phyloP scores from a whole-genome alignment of 2,888 invertebrate species.

The Ormyrus nitidulus region DNA sequence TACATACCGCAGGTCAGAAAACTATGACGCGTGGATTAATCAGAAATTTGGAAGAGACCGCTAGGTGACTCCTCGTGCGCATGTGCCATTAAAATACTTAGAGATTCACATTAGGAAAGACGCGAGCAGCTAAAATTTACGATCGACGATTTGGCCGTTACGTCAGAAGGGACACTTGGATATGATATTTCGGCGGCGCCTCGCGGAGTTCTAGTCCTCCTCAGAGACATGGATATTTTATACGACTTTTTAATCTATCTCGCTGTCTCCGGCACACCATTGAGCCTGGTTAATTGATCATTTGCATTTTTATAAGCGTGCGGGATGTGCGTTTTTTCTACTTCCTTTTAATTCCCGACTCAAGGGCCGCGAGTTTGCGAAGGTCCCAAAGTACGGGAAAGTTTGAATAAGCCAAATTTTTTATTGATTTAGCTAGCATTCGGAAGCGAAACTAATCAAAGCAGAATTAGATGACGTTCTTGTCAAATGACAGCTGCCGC shows the following conservation, averaged over 20 bases:
- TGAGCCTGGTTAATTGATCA: conserved; percentile 17
- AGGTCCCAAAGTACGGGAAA: not conserved
- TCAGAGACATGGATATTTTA: conserved; percentile 32
- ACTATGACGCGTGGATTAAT: no score
- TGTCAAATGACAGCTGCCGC: no score
- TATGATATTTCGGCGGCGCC: not conserved
- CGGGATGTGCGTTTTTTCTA: not conserved
- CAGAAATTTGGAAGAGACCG: no score
- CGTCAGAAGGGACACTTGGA: conserved; percentile 20
- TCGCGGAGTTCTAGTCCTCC: conserved; percentile 15
- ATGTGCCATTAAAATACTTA: conserved; percentile 26
- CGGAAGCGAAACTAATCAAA: no score
- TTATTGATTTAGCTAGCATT: no score
- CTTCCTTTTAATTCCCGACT: conserved; percentile 8
- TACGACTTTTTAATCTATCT: conserved; percentile 21
- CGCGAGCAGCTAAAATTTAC: conserved; percentile 36
- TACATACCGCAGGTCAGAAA: no score
- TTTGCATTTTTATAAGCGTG: conserved; percentile 18
- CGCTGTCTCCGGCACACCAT: not conserved
- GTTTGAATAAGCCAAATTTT: no score
- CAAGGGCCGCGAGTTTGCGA: conserved; percentile 9
- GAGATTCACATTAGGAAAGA: conserved; percentile 47
- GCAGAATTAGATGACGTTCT: no score
- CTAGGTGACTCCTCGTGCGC: not conserved
- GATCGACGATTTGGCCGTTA: conserved; percentile 10